Base-by-base conservation (phyloP, 1,140 invertebrate genomes). In the Neomicropteryx cornuta region DNA sequence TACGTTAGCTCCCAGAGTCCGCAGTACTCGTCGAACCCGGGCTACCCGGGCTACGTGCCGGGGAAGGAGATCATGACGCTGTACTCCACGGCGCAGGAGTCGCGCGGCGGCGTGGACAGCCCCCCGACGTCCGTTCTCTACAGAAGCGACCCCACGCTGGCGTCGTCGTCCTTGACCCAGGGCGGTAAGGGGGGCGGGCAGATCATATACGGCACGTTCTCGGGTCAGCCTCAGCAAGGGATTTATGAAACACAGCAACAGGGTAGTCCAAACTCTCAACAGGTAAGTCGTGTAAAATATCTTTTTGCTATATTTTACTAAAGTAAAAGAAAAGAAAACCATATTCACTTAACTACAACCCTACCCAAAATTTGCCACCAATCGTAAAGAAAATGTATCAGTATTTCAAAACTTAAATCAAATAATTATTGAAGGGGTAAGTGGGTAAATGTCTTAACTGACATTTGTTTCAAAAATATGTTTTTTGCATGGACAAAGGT, bases 81-180 rank as follows among this genome's bases (percentile, higher is more conserved):
- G 49, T 64, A 68, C 48, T 53, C 62, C 30, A 51, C 52, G 28
- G 44, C 60, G 18, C 58, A 61, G 48, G 48, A 47, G 30, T 36
- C 53, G 24, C 36, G 47, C 28, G 48, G 55, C 23, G 53, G 59
- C 0, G 58, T 62, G 27, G 65, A 70, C 37, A 64, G 61, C 18
- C 61, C 63, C 5, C 65, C 63, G 10, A 52, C 52, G 6, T 55
- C 60, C 33, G 53, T 70, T 35, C 51, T 70, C 36, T 71, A 66
- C 47, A 75, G 76, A 41, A 67, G 62, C 39, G 72, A 77, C 47
- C 72, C 72, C 4, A 72, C 72, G 4, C 47, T 76, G 11, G 62
- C 69, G 0, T 76, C 70, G 0, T 69, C 72, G 0, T 72, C 73
- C 1, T 43, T 75, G 17, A 48, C 52, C 35, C 41, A 66, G 8